Conservation (phyloP, 1,140 invertebrate species). For the Nylanderia fulva region DNA sequence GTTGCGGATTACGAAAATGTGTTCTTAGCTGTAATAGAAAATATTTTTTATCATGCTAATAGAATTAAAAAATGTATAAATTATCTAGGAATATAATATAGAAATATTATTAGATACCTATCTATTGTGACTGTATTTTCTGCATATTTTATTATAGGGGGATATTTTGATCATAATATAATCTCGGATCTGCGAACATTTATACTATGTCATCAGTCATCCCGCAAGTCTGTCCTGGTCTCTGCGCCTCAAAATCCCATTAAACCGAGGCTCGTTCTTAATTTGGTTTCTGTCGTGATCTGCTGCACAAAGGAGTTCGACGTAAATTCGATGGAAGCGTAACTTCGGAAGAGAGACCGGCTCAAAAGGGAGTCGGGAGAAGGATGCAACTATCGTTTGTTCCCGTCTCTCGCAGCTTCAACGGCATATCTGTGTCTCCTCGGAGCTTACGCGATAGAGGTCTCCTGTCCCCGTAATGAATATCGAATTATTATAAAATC, state of each 20-base stretch:
- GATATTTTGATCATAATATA: background rate
- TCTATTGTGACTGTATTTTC: background rate
- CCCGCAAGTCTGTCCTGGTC: background rate
- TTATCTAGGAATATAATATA: no score
- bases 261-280: conserved; percentile 63
- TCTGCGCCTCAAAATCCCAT: conserved; percentile 43
- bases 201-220: conserved; percentile 32
- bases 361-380: conserved; percentile 34
- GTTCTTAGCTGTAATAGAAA: no score
- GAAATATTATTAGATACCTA: background rate
- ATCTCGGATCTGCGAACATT: background rate
- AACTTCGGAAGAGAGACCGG: conserved; percentile 61
- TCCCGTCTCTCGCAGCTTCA: background rate
- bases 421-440: background rate
- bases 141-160: background rate
- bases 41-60: no score
- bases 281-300: conserved; percentile 60
- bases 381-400: conserved; percentile 36
- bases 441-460: conserved; percentile 17
- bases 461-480: conserved; percentile 20
- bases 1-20: no score
- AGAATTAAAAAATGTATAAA: no score
- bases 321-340: conserved; percentile 60
- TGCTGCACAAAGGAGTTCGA: conserved; percentile 62
- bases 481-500: conserved; percentile 70